Conservation (phyloP, 1,140 invertebrate species). For the Oryzaephilus surinamensis region DNA sequence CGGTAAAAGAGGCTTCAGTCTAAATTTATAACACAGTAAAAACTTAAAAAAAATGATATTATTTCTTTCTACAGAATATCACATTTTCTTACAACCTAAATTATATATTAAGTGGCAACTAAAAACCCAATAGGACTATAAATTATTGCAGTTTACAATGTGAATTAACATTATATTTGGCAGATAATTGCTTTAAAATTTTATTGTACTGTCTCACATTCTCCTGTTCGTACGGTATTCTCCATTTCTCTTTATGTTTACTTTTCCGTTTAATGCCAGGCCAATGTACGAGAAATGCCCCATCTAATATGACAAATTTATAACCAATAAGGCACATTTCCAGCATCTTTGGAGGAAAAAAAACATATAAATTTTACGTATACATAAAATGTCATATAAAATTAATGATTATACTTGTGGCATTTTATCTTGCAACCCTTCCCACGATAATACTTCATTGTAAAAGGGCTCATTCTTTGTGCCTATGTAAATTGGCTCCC, state of each 20-base stretch:
- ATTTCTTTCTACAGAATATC: too few species aligned
- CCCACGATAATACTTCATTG: slow-evolving; percentile 69
- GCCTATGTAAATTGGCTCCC: slow-evolving; percentile 77
- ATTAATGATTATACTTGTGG: slow-evolving; percentile 53
- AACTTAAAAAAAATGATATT: too few species aligned
- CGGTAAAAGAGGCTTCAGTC: too few species aligned
- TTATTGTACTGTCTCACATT: slow-evolving; percentile 53
- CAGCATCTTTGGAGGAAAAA: slow-evolving; percentile 63
- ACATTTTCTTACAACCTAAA: too few species aligned
- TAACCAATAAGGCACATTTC: slow-evolving; percentile 69
- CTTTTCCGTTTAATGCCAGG: slow-evolving; percentile 55
- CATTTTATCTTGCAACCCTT: slow-evolving; percentile 79
- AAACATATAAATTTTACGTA: slow-evolving; percentile 14
- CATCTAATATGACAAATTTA: slow-evolving; percentile 63
- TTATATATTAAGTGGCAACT: too few species aligned
- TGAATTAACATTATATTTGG: slow-evolving; percentile 46
- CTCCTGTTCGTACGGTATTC: slow-evolving; percentile 43
- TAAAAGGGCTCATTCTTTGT: slow-evolving; percentile 69
- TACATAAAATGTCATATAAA: neutral
- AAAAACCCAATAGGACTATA: too few species aligned
- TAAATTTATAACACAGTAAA: too few species aligned
- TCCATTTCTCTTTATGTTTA: slow-evolving; percentile 32
- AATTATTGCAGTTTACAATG: slow-evolving; percentile 44
- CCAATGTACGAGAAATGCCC: slow-evolving; percentile 67
- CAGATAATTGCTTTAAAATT: slow-evolving; percentile 46